Evolutionary conservation across 1,140 invertebrate genomes (phyloP).

Genomic region (Drosophila paulistorum): DNA sequence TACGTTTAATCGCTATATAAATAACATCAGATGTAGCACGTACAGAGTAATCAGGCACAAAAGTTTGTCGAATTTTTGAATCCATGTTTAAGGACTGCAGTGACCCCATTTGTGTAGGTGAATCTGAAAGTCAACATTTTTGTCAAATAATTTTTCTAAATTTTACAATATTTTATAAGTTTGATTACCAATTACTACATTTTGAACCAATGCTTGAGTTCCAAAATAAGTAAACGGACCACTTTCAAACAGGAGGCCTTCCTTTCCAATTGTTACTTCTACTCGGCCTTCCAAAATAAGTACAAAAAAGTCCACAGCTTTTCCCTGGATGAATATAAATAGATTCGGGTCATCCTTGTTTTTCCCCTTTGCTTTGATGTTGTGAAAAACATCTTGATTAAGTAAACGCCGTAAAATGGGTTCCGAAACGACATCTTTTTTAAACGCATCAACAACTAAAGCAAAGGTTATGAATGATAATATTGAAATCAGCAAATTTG

Average conservation of each 20-base stretch:
- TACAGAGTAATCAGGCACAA: constrained; percentile 96
- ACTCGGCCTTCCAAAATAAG: constrained; percentile 96
- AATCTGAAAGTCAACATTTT: constrained; percentile 83
- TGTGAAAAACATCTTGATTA: constrained; percentile 94
- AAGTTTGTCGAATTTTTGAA: constrained; percentile 89
- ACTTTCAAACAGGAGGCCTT: constrained; percentile 95
- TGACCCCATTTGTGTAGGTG: constrained; percentile 86
- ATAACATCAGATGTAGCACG: constrained; percentile 92
- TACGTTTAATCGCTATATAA: constrained; percentile 91
- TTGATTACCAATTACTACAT: constrained; percentile 88
- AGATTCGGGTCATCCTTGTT: constrained; percentile 88
- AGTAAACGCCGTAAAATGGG: constrained; percentile 93
- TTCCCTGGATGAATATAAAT: constrained; percentile 92
- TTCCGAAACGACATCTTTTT: constrained; percentile 92
- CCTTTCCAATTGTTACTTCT: constrained; percentile 94
- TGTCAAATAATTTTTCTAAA: not conserved
- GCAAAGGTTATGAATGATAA: constrained; percentile 32
- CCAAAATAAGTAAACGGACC: constrained; percentile 98
- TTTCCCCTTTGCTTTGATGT: constrained; percentile 92
- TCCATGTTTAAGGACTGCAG: constrained; percentile 92
- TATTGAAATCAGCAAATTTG: constrained; percentile 5
- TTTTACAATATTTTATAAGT: not conserved
- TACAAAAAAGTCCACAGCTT: constrained; percentile 96
- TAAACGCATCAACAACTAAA: constrained; percentile 94
- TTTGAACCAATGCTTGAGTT: constrained; percentile 90